Evolutionary conservation across 2,888 invertebrate species (phyloP).

Genomic region (Scrobipalpa costella): DNA sequence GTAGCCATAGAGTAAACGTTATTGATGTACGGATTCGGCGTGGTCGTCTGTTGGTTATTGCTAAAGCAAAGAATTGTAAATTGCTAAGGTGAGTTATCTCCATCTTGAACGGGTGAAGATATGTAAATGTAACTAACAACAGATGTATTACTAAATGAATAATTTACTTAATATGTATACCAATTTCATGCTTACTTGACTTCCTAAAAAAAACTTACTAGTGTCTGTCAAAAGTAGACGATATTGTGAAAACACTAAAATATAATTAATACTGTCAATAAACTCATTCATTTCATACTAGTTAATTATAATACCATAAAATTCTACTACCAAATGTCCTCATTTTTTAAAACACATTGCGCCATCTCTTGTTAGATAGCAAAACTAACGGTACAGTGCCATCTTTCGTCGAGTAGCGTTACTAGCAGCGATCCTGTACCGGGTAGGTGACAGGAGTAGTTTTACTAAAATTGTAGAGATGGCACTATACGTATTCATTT

Average conservation of each 20-base stretch:
- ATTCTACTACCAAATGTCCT: too few relatives aligned
- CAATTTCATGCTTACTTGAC: too few relatives aligned
- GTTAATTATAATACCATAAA: too few relatives aligned
- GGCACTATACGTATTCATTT: neutral
- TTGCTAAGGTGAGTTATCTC: neutral
- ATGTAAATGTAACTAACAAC: too few relatives aligned
- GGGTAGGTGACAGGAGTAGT: neutral
- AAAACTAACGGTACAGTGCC: constrained; percentile 28
- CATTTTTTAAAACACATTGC: neutral
- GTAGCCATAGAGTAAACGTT: constrained; percentile 1
- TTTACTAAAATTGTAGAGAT: neutral
- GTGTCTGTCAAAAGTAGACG: too few relatives aligned
- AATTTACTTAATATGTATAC: too few relatives aligned
- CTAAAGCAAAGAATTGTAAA: neutral
- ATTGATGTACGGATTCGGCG: constrained; percentile 7
- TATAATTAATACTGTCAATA: too few relatives aligned
- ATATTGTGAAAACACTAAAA: too few relatives aligned
- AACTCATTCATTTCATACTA: too few relatives aligned
- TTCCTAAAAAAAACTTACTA: too few relatives aligned
- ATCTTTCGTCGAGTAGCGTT: constrained; percentile 41
- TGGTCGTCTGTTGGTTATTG: constrained; percentile 5
- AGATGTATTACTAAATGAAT: too few relatives aligned
- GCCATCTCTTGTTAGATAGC: constrained; percentile 12
- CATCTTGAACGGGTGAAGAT: neutral
- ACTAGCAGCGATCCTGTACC: neutral